Base-by-base conservation (phyloP, 2,888 invertebrate genomes). In the Trissolcus japonicus region DNA sequence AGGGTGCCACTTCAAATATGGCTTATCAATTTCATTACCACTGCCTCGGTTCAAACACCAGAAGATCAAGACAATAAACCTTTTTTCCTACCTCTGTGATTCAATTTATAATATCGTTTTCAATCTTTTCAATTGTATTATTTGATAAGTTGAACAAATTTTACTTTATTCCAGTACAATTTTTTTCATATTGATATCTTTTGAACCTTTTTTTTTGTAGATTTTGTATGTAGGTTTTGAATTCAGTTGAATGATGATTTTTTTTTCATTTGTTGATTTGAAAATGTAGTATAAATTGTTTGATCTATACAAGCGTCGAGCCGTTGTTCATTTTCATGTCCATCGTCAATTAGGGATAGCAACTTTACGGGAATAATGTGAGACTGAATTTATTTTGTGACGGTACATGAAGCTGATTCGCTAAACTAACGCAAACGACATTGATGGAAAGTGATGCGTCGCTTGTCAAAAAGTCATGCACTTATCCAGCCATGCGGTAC, bases 1-100 rank as follows among this genome's bases (percentile, higher is more conserved):
- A 72, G 76, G 76, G 62, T 63, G 57, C 56, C 62, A 16, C 50
- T 57, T 66, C 66, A 72, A 71, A 76, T 71, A 35, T 35, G 59
- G 72, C 71, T 76, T 76, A 76, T 76, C 62, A 76, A 76, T 76
- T 67, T 67, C 71, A 76, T 76, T 76, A 76, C 61, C 11, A 50
- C n/a, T 50, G 50, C 55, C 48, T 69, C 35, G 7, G 76, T 76
- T 65, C 76, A 76, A 76, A 69, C 69, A 76, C 48, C 41, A 51
- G 40, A 57, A 51, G 61, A 43, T 35, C 61, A 54, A 59, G 40
- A 60, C 21, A 60, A 35, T 35, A 35, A 35, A 35, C 35, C 35
- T 35, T 35, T 35, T 35, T 35, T 6, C 35, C 6, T n/a, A n/a
- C 25, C 25, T 9, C 35, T 11, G 9, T 9, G 35, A 35, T 35